Base-by-base conservation (phyloP, 2,888 invertebrate species). In the Chirona hameri region DNA sequence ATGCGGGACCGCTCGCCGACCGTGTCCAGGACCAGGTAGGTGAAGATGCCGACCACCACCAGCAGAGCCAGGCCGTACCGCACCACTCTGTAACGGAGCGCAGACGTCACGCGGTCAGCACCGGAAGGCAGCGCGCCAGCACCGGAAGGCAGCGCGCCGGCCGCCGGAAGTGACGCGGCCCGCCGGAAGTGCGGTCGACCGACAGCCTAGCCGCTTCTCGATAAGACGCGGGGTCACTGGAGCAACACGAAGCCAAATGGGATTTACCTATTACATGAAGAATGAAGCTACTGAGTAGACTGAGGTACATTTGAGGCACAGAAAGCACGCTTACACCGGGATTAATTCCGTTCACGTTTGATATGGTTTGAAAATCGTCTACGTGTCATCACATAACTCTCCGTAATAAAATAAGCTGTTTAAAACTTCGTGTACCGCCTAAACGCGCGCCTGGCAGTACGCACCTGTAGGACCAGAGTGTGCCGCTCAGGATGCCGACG, bases 1-100 rank as follows among this genome's bases (percentile, higher is more conserved):
- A 96, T 89, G 84, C 95, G 90, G 81, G 90, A 88, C 9, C 89
- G 88, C 0, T 91, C 87, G 0, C 91, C 89, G 82, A 87, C 86
- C 0, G 94, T 91, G 87, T 95, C 94, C 82, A 92, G 87, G 84
- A 90, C 90, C 0, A 95, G 88, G 86, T 92, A 94, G 0, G 90
- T 86, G 0, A 90, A 87, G 1, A 93, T 88, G 0, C 88, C 90
- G 3, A 92, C 83, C 0, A 87, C 85, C 0, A 89, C 39, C 79
- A 90, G 89, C 82, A 91, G 85, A 0, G 21, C 31, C 7, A 21
- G 10, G 21, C 1, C 21, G 15, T 31, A 29, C 21, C 76, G 31
- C 0, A 69, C 69, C 27, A 29, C 12, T 15, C 69, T 69, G 69
- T 1, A 15, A n/a, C 65, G 10, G 27, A 21, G 57, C 57, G 24